Evolutionary conservation across 2,888 invertebrate species (phyloP).

Genomic region (Conops quadrifasciatus): DNA sequence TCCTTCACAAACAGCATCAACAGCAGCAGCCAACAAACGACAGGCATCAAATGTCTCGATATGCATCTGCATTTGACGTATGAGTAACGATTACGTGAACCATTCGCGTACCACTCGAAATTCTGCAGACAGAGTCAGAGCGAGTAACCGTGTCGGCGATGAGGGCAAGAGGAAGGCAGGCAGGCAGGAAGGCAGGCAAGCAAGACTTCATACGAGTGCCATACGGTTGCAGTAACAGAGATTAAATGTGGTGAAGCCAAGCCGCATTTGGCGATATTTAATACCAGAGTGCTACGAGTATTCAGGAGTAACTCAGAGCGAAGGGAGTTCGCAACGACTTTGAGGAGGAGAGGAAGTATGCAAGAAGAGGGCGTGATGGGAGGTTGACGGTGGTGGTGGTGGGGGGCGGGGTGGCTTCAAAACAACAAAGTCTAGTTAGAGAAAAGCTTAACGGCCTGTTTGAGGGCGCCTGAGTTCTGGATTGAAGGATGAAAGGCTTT

Average conservation of each 20-base stretch:
- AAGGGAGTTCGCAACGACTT: constrained; percentile 3
- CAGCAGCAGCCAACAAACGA: constrained; percentile 3
- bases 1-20: too few species aligned
- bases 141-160: background rate
- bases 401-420: too few species aligned
- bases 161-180: background rate
- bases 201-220: background rate
- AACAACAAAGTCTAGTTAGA: too few species aligned
- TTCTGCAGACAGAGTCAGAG: background rate
- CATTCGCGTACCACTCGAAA: constrained; percentile 10
- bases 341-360: too few species aligned
- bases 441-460: too few species aligned
- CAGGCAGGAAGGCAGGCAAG: background rate
- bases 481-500: too few species aligned
- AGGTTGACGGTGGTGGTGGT: too few species aligned
- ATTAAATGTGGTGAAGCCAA: constrained; percentile 28
- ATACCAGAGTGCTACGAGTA: constrained; percentile 13
- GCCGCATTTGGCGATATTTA: constrained; percentile 25
- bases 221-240: constrained; percentile 12
- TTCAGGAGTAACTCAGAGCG: constrained; percentile 2
- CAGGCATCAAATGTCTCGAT: constrained; percentile 27
- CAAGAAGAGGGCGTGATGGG: too few species aligned
- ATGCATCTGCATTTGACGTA: constrained; percentile 15
- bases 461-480: too few species aligned
- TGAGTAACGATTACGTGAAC: constrained; percentile 22